Evolutionary conservation across 2,888 invertebrate species (phyloP).

Genomic region (Anthoptus insignis): DNA sequence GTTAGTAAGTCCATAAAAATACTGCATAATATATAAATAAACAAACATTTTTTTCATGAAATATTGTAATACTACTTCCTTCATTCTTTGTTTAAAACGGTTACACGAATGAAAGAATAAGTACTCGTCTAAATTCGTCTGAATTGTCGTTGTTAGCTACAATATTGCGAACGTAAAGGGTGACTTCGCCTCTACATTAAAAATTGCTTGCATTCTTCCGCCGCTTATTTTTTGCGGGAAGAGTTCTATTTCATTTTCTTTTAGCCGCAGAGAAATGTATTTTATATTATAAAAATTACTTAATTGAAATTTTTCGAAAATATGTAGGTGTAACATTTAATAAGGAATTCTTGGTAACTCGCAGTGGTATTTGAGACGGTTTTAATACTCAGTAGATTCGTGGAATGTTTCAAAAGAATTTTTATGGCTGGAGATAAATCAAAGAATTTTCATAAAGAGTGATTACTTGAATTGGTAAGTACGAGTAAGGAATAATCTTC

Average conservation of each 20-base stretch:
- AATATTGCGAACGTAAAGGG: constrained; percentile 66
- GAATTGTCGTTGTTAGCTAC: constrained; percentile 69
- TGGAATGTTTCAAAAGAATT: constrained; percentile 31
- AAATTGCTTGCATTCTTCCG: constrained; percentile 84
- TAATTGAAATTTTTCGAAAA: constrained; percentile 66
- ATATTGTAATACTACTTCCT: constrained; percentile 6
- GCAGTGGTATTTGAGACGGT: constrained; percentile 25
- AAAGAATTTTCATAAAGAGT: constrained; percentile 30
- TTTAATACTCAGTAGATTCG: constrained; percentile 16
- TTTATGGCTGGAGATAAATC: constrained; percentile 26
- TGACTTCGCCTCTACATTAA: constrained; percentile 78
- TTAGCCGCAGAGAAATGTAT: constrained; percentile 57
- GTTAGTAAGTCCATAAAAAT: too few relatives aligned
- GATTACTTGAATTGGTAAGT: constrained; percentile 7
- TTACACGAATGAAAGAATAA: constrained; percentile 53
- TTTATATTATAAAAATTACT: constrained; percentile 62
- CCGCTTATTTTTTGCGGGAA: constrained; percentile 71
- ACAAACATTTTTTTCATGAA: too few relatives aligned
- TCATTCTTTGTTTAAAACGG: constrained; percentile 37
- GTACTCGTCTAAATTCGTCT: constrained; percentile 54
- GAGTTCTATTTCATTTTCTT: constrained; percentile 69
- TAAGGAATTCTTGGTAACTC: constrained; percentile 50
- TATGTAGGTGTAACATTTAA: constrained; percentile 55
- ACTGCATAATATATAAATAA: too few relatives aligned
- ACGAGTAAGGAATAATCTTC: background rate